Conservation (phyloP, 1,140 invertebrate species). For the Euwallacea similis region DNA sequence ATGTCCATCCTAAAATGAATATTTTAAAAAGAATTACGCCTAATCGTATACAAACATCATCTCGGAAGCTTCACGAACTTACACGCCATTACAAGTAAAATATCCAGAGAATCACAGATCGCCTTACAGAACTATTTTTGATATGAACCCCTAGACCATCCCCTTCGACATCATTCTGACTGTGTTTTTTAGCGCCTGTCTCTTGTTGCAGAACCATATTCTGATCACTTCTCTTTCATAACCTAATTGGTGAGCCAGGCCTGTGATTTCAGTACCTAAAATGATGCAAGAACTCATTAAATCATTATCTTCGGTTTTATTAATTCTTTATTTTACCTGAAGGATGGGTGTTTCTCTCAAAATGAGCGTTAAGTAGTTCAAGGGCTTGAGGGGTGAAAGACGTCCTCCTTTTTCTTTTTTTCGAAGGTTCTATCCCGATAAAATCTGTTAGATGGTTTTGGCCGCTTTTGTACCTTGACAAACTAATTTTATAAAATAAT, state of each 20-base stretch:
- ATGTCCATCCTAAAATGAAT: not conserved
- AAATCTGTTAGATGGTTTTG: constrained; percentile 93
- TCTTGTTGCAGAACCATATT: constrained; percentile 99
- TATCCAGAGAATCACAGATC: constrained; percentile 32
- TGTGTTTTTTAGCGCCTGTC: constrained; percentile 95
- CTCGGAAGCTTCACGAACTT: too few relatives aligned
- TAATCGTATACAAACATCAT: too few relatives aligned
- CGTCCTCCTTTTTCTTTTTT: constrained; percentile 93
- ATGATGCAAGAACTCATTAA: constrained; percentile 32
- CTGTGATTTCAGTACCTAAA: constrained; percentile 93
- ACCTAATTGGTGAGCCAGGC: constrained; percentile 89
- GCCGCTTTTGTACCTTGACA: constrained; percentile 84
- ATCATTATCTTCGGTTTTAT: not conserved
- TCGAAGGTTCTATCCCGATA: constrained; percentile 93
- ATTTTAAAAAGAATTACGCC: not conserved
- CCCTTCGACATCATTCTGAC: constrained; percentile 88
- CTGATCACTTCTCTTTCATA: constrained; percentile 97
- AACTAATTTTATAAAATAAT: constrained; percentile 29
- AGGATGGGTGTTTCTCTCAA: constrained; percentile 96
- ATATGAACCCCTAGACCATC: constrained; percentile 55
- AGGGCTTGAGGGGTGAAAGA: constrained; percentile 96
- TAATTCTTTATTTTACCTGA: constrained; percentile 70
- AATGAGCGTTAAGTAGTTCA: constrained; percentile 92
- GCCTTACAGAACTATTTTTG: constrained; percentile 11
- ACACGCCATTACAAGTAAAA: not conserved